These are phyloP conservation scores for Cybosia mesomella DNA, from an alignment of 2,888 invertebrate genomes.

Conservation along the genomic window DNA sequence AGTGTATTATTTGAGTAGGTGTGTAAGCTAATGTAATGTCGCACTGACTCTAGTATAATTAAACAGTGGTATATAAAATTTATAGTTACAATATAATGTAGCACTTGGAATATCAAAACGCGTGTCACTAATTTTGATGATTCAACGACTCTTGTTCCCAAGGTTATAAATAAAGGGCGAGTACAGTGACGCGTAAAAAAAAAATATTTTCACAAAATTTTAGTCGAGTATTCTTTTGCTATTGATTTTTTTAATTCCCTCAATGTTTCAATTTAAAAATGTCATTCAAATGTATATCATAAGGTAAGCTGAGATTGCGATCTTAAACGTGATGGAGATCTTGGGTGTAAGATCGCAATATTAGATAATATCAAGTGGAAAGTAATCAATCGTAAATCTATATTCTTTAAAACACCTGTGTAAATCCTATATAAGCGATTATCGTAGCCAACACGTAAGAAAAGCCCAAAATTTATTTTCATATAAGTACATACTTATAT, in stretches of 20 bases:
- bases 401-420: neutral
- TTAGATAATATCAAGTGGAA: neutral
- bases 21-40: conserved; percentile 11
- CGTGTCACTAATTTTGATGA: neutral
- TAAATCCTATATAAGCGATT: neutral
- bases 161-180: neutral
- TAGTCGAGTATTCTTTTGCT: too few species aligned
- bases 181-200: neutral
- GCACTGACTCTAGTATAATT: conserved; percentile 6
- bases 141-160: neutral
- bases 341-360: neutral
- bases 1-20: conserved; percentile 7
- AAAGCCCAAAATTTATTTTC: too few species aligned
- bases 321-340: neutral
- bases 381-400: neutral
- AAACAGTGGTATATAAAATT: conserved; percentile 6
- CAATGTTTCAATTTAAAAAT: too few species aligned
- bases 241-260: too few species aligned
- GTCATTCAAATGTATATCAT: too few species aligned
- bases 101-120: conserved; percentile 2
- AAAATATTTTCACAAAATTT: too few species aligned
- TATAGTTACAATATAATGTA: conserved; percentile 11
- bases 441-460: neutral
- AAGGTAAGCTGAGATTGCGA: neutral
- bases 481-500: too few species aligned